Evolutionary conservation across 2,113 vertebrate species (phyloP), one percentile per base, ranked within the genome.

Genomic region (Lates calcarifer): DNA sequence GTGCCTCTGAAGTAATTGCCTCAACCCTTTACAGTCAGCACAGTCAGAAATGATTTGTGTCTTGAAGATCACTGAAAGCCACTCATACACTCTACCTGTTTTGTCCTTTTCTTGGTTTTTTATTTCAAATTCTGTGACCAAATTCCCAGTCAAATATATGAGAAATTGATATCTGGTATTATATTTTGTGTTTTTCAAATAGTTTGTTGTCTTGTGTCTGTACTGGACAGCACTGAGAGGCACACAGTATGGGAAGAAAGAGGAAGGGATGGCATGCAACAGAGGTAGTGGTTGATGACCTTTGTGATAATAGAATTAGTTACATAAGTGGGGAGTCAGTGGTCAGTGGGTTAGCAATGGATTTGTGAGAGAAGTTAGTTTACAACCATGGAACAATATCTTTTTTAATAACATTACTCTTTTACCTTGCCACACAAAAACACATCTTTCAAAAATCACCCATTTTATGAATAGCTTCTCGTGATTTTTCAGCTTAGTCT

Each of bases 261-360:
- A 22, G 3, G 24, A 24, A 41, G 62, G 43, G 15, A 49, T 49
- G 28, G 29, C 22, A 49, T 76, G 28, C 37, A 47, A 11, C 33
- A 24, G 35, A 53, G 8, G 9, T 51, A 1, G 12, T 24, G 53
- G 0, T 12, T 45, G 39, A 29, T 43, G 18, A 31, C 14, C 24
- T 69, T 69, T 74, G 69, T 69, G 51, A 45, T 57, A 49, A 11
- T 26, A 18, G 37, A 15, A 33, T n/a, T n/a, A 6, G 37, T 39
- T 53, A 51, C 39, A 60, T 13, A 68, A 45, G 45, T 31, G 31
- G 22, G 3, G 58, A 66, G 2, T 22, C 55, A 57, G 26, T 29
- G 24, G 47, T n/a, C 47, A 49, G 47, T n/a, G n/a, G n/a, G n/a
- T n/a, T n/a, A n/a, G n/a, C n/a, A n/a, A n/a, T n/a, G n/a, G n/a